Base-by-base conservation (phyloP, 2,888 invertebrate species). In the Miltochrista miniata region DNA sequence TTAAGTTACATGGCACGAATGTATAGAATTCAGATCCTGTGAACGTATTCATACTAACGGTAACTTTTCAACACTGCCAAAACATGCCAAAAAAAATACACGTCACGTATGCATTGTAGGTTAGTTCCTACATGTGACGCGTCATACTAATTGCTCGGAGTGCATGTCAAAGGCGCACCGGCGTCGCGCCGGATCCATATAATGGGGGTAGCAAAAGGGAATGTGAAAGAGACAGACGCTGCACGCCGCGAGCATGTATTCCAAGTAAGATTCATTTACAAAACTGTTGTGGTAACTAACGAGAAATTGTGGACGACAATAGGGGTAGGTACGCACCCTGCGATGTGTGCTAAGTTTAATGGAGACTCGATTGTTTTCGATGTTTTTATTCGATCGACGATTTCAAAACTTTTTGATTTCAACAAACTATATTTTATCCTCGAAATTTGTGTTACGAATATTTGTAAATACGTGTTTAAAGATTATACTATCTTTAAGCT, bases 71-170 rank as follows among this genome's bases (percentile, higher is more conserved):
- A 24, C 18, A 24, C 5, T 24, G 18, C 18, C 18, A 24, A 24
- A 24, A 24, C 18, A 24, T 24, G 18, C 63, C 14, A 48, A 58
- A 59, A 68, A 67, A 56, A 63, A 59, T 59, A 56, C 61, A 51
- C 58, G 51, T 56, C 54, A 56, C 58, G 54, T 62, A 60, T 61
- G 56, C 53, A 64, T 71, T 69, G 71, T 67, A 54, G 50, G 51
- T 56, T 52, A 47, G 58, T 56, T 54, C 57, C 56, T 59, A 65
- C 68, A 65, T 54, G 54, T 52, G 78, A 68, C 76, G 81, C 86
- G 83, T 82, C 85, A 81, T 87, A 85, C 86, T 90, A 91, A 91
- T 91, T 91, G 90, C 90, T 78, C 69, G 74, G 85, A 90, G 90
- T 90, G 88, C 85, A 85, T 88, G 89, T 89, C 89, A 90, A 90